Conservation (phyloP, 2,888 invertebrate species). For the Pherbina coryleti region DNA sequence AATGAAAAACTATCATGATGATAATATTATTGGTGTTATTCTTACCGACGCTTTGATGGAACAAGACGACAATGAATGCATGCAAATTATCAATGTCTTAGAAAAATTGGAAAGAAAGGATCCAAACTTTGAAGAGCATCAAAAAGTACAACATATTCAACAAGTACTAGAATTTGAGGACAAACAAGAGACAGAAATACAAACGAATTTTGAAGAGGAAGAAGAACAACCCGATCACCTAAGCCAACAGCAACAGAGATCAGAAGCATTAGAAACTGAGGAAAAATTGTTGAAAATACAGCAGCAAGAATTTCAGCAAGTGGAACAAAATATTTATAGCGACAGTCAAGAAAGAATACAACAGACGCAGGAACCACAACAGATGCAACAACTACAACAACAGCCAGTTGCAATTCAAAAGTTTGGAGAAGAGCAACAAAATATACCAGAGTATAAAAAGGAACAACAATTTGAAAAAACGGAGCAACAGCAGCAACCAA, state of each 20-base stretch:
- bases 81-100: no score
- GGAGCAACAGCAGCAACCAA: not conserved
- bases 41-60: no score
- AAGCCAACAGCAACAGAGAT: no score
- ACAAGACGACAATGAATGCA: not conserved
- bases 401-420: not conserved
- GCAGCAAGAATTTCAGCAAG: no score
- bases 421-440: not conserved
- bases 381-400: not conserved
- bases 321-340: no score
- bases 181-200: no score
- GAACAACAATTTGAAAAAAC: not conserved
- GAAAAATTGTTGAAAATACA: no score
- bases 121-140: not conserved
- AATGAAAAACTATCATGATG: no score
- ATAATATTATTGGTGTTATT: no score
- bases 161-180: not conserved
- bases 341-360: not conserved
- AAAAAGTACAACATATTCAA: not conserved
- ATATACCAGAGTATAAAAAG: not conserved
- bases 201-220: no score
- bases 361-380: not conserved
- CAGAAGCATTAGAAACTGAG: no score
- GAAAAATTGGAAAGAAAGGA: not conserved
- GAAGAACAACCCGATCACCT: no score